Percentiles rank a stretch among this genome's conserved stretches.
phyloP scores from a whole-genome alignment of 2,888 invertebrate species.

The Cantharis rustica region DNA sequence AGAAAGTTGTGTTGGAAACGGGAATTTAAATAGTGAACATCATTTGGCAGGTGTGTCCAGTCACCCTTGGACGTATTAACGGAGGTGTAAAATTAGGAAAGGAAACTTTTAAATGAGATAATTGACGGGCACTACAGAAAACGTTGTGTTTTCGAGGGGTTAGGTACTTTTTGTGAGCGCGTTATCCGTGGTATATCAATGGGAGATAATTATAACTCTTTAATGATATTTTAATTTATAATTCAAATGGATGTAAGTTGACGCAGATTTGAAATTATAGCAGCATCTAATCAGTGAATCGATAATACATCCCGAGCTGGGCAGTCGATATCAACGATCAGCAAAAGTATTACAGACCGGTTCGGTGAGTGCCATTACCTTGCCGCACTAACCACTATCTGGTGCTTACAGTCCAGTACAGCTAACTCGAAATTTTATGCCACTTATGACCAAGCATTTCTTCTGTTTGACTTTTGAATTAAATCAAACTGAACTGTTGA shows the following conservation, averaged over 20 bases:
- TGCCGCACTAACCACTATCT: slow-evolving; percentile 34
- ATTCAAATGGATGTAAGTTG: slow-evolving; percentile 36
- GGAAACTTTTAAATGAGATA: background rate
- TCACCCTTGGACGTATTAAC: background rate
- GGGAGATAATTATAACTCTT: background rate
- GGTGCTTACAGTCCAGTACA: slow-evolving; percentile 38
- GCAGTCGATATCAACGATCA: slow-evolving; percentile 50
- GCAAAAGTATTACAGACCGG: slow-evolving; percentile 44
- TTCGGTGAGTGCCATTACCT: slow-evolving; percentile 44
- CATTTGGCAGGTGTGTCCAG: background rate
- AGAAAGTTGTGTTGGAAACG: background rate
- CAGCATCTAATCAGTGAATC: slow-evolving; percentile 56
- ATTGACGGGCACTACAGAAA: background rate
- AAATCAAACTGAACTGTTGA: slow-evolving; percentile 18
- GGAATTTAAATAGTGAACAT: background rate
- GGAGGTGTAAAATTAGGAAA: background rate
- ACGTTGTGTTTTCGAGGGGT: background rate
- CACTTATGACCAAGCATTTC: slow-evolving; percentile 22
- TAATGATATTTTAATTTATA: background rate
- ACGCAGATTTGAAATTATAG: slow-evolving; percentile 48
- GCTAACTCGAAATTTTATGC: slow-evolving; percentile 43
- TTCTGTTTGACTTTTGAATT: slow-evolving; percentile 24
- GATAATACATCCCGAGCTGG: slow-evolving; percentile 52
- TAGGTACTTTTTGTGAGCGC: background rate
- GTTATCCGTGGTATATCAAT: background rate